Base-by-base conservation (phyloP, 2,888 invertebrate genomes). In the Cantharis rustica region DNA sequence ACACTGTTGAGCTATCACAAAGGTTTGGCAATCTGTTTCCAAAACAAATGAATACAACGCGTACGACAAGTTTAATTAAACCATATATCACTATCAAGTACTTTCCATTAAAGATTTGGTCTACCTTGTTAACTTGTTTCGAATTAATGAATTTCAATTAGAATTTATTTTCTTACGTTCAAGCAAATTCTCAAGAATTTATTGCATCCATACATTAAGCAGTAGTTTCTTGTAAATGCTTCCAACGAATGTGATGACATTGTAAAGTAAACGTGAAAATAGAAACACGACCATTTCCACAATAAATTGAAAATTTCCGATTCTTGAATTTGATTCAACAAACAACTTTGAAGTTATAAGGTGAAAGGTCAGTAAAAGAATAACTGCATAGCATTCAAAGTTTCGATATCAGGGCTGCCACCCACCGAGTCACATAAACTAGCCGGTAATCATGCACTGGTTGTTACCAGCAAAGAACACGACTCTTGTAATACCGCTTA, bases 11-110 rank as follows among this genome's bases (percentile, higher is more conserved):
- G 78, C 80, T 72, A 69, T 78, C 79, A 81, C 84, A 84, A 85
- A 85, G 85, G 85, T 85, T 84, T 84, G 85, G 85, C 85, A 87
- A 86, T 87, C 86, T 85, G 86, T 87, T 87, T 86, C 84, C 85
- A 84, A 86, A 88, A 88, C 87, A 88, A 88, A 88, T 88, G 87
- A 87, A 87, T 87, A 88, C 88, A 88, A 85, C 84, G 86, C 86
- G 85, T 86, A 87, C 87, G 87, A 88, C 88, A 87, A 87, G 86
- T 85, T 88, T 87, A 88, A 88, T 88, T 88, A 87, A 87, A 86
- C 86, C 84, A 87, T 87, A 87, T 84, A 87, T 88, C 88, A 87
- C 86, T 83, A 86, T 86, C 86, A 86, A 85, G 82, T 83, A 82
- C 83, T 83, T 83, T 79, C 76, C 81, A 82, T 83, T 84, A 80